Conservation (phyloP, 2,797 vertebrate species). For the Petrocephalus sullivani region DNA sequence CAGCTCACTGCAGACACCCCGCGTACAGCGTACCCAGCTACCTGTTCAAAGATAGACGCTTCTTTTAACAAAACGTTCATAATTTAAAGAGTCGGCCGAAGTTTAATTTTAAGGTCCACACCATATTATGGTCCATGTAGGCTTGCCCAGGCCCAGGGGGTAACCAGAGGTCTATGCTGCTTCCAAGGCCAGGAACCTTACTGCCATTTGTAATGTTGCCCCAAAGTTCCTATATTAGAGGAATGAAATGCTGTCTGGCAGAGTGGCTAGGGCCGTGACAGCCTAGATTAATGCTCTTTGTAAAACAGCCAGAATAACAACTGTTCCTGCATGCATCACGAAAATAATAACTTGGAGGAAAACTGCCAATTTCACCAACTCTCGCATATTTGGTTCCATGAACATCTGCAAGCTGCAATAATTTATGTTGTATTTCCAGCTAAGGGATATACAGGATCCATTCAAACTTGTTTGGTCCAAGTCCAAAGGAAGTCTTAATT, state of each 20-base stretch:
- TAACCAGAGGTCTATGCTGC: slow-evolving; percentile 59
- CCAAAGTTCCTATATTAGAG: slow-evolving; percentile 61
- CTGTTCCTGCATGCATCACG: slow-evolving; percentile 63
- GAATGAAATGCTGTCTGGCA: slow-evolving; percentile 65
- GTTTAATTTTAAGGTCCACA: slow-evolving; percentile 34
- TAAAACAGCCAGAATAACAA: slow-evolving; percentile 58
- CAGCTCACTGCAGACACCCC: background rate
- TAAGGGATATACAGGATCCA: slow-evolving; percentile 62
- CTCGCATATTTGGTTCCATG: slow-evolving; percentile 80
- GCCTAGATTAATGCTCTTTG: slow-evolving; percentile 60
- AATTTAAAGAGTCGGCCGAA: background rate
- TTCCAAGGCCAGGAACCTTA: slow-evolving; percentile 61
- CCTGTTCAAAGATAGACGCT: background rate
- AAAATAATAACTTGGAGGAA: slow-evolving; percentile 60
- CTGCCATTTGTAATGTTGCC: slow-evolving; percentile 59
- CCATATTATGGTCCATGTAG: slow-evolving; percentile 44
- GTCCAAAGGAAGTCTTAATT: slow-evolving; percentile 16
- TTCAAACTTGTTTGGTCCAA: slow-evolving; percentile 57
- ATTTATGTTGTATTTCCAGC: slow-evolving; percentile 68
- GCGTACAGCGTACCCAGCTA: background rate
- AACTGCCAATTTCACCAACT: slow-evolving; percentile 69
- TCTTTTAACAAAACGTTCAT: background rate
- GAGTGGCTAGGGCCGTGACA: slow-evolving; percentile 55
- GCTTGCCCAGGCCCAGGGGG: slow-evolving; percentile 48
- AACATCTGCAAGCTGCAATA: slow-evolving; percentile 77